Percentiles rank a stretch among this genome's conserved stretches.
Conservation (phyloP, 2,797 vertebrate species). For the Margarornis squamiger region DNA sequence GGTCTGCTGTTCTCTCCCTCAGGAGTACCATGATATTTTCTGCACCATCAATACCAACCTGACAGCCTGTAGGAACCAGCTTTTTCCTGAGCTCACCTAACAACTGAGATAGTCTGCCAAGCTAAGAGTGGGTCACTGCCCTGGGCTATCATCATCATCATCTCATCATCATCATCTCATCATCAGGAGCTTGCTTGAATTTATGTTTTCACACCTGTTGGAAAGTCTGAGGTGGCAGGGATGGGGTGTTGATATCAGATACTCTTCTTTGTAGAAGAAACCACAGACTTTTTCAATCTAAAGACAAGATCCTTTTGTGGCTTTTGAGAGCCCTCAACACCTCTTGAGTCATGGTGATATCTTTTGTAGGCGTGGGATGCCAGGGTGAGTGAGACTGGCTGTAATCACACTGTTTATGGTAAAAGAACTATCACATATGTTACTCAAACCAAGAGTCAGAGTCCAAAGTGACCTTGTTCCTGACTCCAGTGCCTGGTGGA, state of each 20-base stretch:
- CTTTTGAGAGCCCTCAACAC: background rate
- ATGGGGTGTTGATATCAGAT: background rate
- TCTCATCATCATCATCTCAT: too few relatives aligned
- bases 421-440: background rate
- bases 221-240: background rate
- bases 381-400: background rate
- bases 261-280: background rate
- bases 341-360: background rate
- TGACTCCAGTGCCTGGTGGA: background rate
- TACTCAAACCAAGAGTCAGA: background rate
- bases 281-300: background rate
- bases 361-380: background rate
- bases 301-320: background rate
- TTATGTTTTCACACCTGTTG: background rate
- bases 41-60: background rate
- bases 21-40: background rate
- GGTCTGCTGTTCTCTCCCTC: background rate
- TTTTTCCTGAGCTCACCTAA: background rate
- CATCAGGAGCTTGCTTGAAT: background rate
- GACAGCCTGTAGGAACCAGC: background rate
- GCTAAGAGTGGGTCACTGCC: background rate
- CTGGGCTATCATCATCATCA: background rate
- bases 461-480: background rate
- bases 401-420: background rate
- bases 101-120: background rate